Percentiles rank a stretch among this genome's conserved stretches.
Evolutionary conservation across 2,797 vertebrate species (phyloP).

Genomic region (Ceryle rudis): DNA sequence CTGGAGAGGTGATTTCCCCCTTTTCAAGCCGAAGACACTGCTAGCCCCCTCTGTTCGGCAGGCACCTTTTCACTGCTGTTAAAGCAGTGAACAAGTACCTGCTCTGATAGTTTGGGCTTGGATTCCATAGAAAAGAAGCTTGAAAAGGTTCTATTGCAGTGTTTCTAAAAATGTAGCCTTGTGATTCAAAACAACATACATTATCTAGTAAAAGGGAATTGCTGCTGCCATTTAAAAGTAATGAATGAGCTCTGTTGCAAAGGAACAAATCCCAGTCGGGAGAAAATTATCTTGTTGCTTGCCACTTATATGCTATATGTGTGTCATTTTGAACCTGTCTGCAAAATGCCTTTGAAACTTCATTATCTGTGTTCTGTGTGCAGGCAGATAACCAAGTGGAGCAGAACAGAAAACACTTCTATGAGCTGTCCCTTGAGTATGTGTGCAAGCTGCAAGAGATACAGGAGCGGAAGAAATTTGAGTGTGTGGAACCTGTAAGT

Average conservation of each 20-base stretch:
- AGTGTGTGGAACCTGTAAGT: conserved; percentile 98
- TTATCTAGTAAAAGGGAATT: neutral
- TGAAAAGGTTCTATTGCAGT: neutral
- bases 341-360: neutral
- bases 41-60: neutral
- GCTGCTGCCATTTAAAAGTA: neutral
- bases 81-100: neutral
- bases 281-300: neutral
- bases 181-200: accelerated
- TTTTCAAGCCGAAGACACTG: neutral
- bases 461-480: conserved; percentile 98
- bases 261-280: neutral
- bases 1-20: neutral
- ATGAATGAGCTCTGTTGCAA: neutral
- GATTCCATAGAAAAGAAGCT: neutral
- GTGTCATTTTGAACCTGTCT: neutral
- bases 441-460: conserved; percentile 97
- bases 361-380: conserved; percentile 31
- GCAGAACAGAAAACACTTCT: conserved; percentile 90
- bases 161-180: neutral
- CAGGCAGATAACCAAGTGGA: conserved; percentile 94
- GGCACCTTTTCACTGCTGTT: neutral
- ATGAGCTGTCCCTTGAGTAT: conserved; percentile 94
- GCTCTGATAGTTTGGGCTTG: neutral
- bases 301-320: neutral